Evolutionary conservation across 2,797 vertebrate genomes (phyloP).

Genomic region (Ceryle rudis): DNA sequence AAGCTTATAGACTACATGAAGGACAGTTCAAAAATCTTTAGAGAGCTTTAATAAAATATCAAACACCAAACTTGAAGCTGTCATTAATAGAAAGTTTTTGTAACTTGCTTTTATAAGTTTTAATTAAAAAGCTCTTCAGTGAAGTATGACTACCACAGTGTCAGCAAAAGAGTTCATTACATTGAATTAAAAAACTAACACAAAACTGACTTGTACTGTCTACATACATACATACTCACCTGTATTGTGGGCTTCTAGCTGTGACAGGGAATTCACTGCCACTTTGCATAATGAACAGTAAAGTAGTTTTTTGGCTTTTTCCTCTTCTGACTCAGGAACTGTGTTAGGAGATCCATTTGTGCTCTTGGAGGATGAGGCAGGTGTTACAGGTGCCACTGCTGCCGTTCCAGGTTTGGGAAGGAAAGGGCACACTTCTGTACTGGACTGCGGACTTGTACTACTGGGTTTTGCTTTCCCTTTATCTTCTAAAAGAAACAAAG

Average conservation of each 20-base stretch:
- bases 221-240: slow-evolving; percentile 74
- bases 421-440: slow-evolving; percentile 66
- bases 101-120: background rate
- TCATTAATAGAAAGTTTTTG: background rate
- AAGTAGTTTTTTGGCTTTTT: slow-evolving; percentile 96
- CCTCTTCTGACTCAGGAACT: slow-evolving; percentile 89
- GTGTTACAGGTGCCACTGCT: slow-evolving; percentile 65
- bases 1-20: background rate
- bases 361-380: slow-evolving; percentile 80
- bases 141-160: background rate
- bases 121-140: background rate
- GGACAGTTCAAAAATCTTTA: background rate
- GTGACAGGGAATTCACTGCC: slow-evolving; percentile 96
- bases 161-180: background rate
- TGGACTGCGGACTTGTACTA: slow-evolving; percentile 54
- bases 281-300: slow-evolving; percentile 99
- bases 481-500: slow-evolving; percentile 73
- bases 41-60: background rate
- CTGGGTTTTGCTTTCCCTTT: slow-evolving; percentile 75
- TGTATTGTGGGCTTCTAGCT: slow-evolving; percentile 96
- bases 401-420: slow-evolving; percentile 71
- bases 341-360: slow-evolving; percentile 73
- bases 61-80: background rate
- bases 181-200: background rate
- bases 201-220: background rate